Evolutionary conservation across 2,888 invertebrate species (phyloP).

Genomic region (Andrena bicolor): DNA sequence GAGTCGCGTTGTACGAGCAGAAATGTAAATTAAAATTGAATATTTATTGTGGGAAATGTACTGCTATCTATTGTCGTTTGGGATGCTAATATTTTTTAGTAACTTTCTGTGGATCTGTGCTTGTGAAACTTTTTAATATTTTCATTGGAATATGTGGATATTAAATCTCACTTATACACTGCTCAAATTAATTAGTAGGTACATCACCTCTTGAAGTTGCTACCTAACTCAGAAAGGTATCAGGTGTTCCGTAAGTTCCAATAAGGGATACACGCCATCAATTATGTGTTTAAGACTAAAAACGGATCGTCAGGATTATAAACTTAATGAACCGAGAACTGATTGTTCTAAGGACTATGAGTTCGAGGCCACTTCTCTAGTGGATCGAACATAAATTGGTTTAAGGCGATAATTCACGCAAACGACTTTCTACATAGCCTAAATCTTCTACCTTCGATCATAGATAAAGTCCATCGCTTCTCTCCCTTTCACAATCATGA

Average conservation of each 20-base stretch:
- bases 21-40: no score
- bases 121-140: background rate
- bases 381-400: no score
- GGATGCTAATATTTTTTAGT: no score
- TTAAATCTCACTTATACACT: no score
- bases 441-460: background rate
- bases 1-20: no score
- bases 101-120: no score
- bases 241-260: background rate
- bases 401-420: background rate
- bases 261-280: background rate
- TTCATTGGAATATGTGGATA: background rate
- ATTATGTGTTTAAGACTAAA: background rate
- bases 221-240: background rate
- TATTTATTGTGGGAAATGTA: no score
- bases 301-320: background rate
- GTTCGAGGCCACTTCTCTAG: background rate
- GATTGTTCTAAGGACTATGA: background rate
- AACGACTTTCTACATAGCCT: background rate
- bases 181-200: no score
- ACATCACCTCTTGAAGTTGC: background rate
- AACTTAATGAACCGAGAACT: conserved; percentile 2
- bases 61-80: no score
- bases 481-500: background rate
- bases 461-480: background rate